Evolutionary conservation across 2,797 vertebrate genomes (phyloP), one percentile per base, ranked within the genome.

Genomic region (Lerista edwardsae): DNA sequence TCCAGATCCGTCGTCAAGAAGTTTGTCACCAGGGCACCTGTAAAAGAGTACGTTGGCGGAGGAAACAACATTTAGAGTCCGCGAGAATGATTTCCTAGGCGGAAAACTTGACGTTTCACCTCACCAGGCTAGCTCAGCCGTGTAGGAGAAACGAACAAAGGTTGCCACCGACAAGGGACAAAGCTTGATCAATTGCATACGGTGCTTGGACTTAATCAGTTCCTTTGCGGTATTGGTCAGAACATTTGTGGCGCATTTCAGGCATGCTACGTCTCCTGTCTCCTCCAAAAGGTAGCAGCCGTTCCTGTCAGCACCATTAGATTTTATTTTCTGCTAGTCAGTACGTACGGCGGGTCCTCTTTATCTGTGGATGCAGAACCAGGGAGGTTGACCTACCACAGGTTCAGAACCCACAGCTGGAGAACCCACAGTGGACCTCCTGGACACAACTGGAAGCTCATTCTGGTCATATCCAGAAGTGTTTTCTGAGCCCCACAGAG

Each of bases 11-110:
- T 94, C 9, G 95, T 97, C 90, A 99, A 95, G 95, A 98, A 99
- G 94, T 98, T 98, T 67, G 98, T 94, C 81, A 99, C 98, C 31
- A 99, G 96, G 89, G 96, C 97, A 90, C 98, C 98, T 99, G 91
- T 14, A 34, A 88, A 78, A 55, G 34, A 29, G 5, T 55, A 11
- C 21, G 84, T 55, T 59, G 83, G 34, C 36, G 29, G 9, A 34
- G 6, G 67, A 21, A 79, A 86, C 1, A 59, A 75, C 83, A 85
- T 78, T 90, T 0, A 80, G 57, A 88, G 79, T 27, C 23, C 5
- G 55, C 27, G 25, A n/a, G 65, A 80, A 72, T 81, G 86, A 84
- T 74, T 85, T 75, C 72, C 29, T 7, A 41, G 6, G 31, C 6
- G 23, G 34, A 39, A 31, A 76, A 77, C 29, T 21, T 34, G 67